Evolutionary conservation across 2,888 invertebrate species (phyloP).

Genomic region (Calameuta pallipes): DNA sequence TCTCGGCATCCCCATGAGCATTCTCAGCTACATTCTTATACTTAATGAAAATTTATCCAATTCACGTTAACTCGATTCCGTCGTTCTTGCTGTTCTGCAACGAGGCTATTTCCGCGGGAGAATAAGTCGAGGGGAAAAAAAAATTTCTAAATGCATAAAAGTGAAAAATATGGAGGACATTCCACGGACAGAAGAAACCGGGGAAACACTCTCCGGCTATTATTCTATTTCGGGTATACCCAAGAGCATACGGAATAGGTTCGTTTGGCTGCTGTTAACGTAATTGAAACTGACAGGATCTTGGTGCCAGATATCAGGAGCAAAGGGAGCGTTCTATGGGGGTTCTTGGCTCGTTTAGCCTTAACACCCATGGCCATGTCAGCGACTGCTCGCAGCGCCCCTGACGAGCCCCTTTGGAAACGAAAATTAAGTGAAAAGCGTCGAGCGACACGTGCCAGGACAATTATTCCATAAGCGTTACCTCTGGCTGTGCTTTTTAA

Average conservation of each 20-base stretch:
- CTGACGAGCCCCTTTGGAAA: background rate
- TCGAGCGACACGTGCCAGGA: background rate
- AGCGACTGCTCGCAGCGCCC: background rate
- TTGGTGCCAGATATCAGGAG: conserved; percentile 17
- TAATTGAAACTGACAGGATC: conserved; percentile 42
- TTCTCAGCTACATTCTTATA: background rate
- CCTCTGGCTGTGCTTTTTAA: no score
- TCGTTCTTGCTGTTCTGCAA: background rate
- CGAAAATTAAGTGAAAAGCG: conserved; percentile 3
- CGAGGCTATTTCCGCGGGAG: background rate
- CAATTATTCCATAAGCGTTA: background rate
- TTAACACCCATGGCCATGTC: conserved; percentile 16
- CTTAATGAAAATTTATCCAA: background rate
- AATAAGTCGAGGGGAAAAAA: conserved; percentile 20
- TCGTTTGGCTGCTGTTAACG: conserved; percentile 1
- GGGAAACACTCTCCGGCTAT: conserved; percentile 6
- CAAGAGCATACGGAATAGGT: background rate
- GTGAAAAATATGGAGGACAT: background rate
- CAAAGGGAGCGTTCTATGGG: conserved; percentile 10
- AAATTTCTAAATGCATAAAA: conserved; percentile 6
- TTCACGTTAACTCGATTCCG: background rate
- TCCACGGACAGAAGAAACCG: background rate
- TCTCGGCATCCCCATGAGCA: background rate
- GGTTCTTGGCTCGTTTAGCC: conserved; percentile 37
- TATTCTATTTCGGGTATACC: conserved; percentile 31